phyloP scores from a whole-genome alignment of 2,888 invertebrate genomes.

The Apotomis capreana region DNA sequence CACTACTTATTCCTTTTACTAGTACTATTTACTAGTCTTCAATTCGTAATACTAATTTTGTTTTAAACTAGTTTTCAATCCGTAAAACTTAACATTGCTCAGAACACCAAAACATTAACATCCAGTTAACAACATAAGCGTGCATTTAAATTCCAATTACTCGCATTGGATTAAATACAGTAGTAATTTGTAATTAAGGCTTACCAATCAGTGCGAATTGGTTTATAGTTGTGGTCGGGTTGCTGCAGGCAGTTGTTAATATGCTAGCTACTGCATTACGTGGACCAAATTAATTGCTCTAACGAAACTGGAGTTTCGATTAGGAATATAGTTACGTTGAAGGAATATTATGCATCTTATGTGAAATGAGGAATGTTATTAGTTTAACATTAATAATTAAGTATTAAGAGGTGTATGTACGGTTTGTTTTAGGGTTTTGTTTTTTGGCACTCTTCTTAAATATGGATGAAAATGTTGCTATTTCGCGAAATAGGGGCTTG shows the following conservation, averaged over 20 bases:
- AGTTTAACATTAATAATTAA: too few relatives aligned
- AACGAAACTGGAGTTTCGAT: slow-evolving; percentile 13
- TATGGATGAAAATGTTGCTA: too few relatives aligned
- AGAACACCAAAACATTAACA: not conserved
- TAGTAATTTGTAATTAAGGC: slow-evolving; percentile 42
- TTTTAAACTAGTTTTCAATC: not conserved
- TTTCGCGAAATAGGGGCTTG: too few relatives aligned
- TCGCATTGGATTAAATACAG: slow-evolving; percentile 37
- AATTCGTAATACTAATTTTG: too few relatives aligned
- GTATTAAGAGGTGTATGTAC: too few relatives aligned
- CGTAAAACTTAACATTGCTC: not conserved
- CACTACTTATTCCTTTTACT: not conserved
- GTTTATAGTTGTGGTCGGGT: slow-evolving; percentile 32
- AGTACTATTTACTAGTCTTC: too few relatives aligned
- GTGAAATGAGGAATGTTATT: too few relatives aligned
- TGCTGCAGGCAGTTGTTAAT: slow-evolving; percentile 31
- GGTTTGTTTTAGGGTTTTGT: too few relatives aligned
- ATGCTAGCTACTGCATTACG: slow-evolving; percentile 36
- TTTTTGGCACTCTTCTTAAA: too few relatives aligned
- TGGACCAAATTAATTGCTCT: not conserved
- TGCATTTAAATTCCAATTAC: slow-evolving; percentile 38
- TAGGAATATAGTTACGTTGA: too few relatives aligned
- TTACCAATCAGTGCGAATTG: slow-evolving; percentile 36
- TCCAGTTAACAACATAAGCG: slow-evolving; percentile 17
- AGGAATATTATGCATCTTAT: too few relatives aligned